Evolutionary conservation across 2,797 vertebrate genomes (phyloP).

Genomic region (Avahi laniger): DNA sequence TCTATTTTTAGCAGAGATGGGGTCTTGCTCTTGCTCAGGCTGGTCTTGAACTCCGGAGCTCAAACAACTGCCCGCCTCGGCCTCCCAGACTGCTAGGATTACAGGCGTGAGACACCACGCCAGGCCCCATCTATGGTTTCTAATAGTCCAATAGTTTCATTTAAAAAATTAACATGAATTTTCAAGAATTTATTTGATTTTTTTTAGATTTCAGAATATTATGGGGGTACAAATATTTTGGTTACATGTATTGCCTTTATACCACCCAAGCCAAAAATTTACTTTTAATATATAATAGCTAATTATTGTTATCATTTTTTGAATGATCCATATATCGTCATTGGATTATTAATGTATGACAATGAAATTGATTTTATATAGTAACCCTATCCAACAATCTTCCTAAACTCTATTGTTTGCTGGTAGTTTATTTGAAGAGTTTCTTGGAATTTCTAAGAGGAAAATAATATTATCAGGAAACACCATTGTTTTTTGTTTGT

Average conservation of each 20-base stretch:
- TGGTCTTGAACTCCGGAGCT: no score
- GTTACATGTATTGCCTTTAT: no score
- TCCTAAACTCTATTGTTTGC: background rate
- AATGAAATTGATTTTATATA: conserved; percentile 13
- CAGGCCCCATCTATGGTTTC: background rate
- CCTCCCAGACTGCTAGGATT: no score
- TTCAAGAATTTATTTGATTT: background rate
- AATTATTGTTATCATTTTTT: background rate
- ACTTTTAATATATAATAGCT: conserved; percentile 29
- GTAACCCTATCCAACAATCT: background rate
- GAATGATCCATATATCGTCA: background rate
- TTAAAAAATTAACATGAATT: background rate
- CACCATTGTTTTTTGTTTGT: conserved; percentile 51
- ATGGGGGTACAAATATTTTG: no score
- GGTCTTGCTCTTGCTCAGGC: no score
- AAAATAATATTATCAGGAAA: background rate
- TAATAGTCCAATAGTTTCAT: conserved; percentile 9
- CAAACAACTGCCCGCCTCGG: no score
- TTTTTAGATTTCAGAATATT: no score
- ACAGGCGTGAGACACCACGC: no score
- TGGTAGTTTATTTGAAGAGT: conserved; percentile 14
- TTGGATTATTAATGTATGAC: conserved; percentile 12
- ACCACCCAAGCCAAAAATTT: background rate
- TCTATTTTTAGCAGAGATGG: no score
- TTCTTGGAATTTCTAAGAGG: conserved; percentile 24